Base-by-base conservation (phyloP, 2,888 invertebrate genomes). In the Endotricha flammealis region DNA sequence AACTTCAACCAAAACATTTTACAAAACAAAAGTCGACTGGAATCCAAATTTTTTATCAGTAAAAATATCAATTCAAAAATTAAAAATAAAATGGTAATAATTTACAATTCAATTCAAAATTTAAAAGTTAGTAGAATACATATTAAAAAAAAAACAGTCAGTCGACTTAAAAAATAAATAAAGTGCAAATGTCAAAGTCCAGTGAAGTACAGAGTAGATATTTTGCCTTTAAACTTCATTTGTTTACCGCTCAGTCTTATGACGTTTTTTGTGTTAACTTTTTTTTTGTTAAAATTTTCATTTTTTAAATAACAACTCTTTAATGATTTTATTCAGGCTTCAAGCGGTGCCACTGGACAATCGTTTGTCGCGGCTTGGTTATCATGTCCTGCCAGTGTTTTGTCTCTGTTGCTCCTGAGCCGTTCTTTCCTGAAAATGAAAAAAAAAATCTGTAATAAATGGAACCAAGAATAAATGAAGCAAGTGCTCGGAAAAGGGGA, bases 371-470 rank as follows among this genome's bases (percentile, higher is more conserved):
- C 12, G 97, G 97, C 83, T 98, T 98, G 44, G 96, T 95, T 56
- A 98, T 96, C 98, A 98, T 98, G 71, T 98, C 98, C 66, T 97
- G 97, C 98, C 98, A 98, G 78, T 98, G 98, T 72, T 97, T 97
- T 22, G 96, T 96, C 82, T 98, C 98, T 37, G 95, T 93, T 10
- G 97, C 97, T 1, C 98, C 98, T 35, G 96, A 97, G 7, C 95
- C 95, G 64, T 95, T 96, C 79, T 96, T 96, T 38, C 95, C 96
- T 95, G 87, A n/a, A 90, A 78, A n/a, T n/a, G n/a, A n/a, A n/a
- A n/a, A n/a, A n/a, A n/a, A n/a, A n/a, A n/a, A n/a, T n/a, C n/a
- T n/a, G n/a, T n/a, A n/a, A n/a, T n/a, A n/a, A n/a, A n/a, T n/a
- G n/a, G n/a, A n/a, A n/a, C n/a, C n/a, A n/a, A n/a, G n/a, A n/a